A percentile compares a stretch with the other conserved stretches of the same genome.
phyloP scores from a whole-genome alignment of 2,113 vertebrate species.

The Leuciscus idus region DNA sequence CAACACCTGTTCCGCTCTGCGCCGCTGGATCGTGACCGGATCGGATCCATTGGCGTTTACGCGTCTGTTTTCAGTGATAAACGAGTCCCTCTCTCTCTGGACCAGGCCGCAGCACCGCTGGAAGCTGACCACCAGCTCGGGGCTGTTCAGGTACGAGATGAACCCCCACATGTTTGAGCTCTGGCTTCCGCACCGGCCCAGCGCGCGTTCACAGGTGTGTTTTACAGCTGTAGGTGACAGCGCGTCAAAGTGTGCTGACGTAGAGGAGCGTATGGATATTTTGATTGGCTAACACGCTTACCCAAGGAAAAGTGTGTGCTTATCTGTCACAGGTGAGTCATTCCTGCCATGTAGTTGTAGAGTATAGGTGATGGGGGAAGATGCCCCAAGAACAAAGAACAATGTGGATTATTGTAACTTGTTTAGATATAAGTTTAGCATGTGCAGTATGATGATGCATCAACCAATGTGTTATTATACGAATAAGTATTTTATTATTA shows the following conservation, averaged over 20 bases:
- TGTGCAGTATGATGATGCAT: no score
- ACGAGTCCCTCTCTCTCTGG: conserved; percentile 50
- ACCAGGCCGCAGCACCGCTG: conserved; percentile 88
- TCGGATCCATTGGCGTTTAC: background rate
- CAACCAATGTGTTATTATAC: no score
- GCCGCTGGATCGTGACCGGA: background rate
- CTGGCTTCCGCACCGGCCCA: background rate
- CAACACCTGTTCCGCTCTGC: background rate
- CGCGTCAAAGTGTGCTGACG: conserved; percentile 7
- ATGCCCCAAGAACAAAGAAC: no score
- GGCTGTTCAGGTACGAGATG: conserved; percentile 76
- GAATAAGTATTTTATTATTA: no score
- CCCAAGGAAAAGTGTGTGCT: background rate
- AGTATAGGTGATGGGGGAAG: no score
- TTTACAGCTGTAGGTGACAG: conserved; percentile 1
- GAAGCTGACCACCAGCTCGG: conserved; percentile 86
- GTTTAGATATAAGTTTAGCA: no score
- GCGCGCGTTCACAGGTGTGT: background rate
- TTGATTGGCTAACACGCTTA: conserved; percentile 1
- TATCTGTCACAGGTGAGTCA: background rate
- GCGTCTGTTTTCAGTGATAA: background rate
- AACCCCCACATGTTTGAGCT: conserved; percentile 61
- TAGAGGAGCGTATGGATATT: background rate
- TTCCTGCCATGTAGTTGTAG: background rate
- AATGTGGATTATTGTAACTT: no score